Conservation (phyloP, 2,797 vertebrate genomes). For the Cossypha heuglini region DNA sequence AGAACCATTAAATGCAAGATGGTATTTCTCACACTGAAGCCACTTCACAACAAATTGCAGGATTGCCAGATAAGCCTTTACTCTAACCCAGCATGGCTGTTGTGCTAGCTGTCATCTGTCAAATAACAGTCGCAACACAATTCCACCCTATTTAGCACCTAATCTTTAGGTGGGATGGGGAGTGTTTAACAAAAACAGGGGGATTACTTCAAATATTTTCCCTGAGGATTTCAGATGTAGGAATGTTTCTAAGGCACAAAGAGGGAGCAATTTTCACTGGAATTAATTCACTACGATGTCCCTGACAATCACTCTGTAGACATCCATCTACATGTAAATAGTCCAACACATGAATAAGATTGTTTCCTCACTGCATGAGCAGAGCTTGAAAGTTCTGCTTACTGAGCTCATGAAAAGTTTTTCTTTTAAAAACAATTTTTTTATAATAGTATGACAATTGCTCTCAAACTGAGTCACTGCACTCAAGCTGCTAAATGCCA, state of each 20-base stretch:
- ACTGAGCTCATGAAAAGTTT: background rate
- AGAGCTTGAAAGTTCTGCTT: background rate
- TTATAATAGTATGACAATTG: background rate
- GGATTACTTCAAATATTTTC: conserved; percentile 28
- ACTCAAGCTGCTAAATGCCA: background rate
- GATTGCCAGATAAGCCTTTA: background rate
- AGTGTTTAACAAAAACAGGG: background rate
- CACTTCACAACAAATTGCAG: background rate
- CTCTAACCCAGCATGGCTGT: background rate
- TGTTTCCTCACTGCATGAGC: background rate
- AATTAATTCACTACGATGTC: background rate
- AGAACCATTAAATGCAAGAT: background rate
- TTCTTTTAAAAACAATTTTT: background rate
- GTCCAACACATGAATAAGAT: background rate
- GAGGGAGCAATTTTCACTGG: conserved; percentile 27
- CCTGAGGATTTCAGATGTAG: background rate
- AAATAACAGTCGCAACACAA: background rate
- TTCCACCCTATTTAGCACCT: background rate
- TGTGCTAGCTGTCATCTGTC: background rate
- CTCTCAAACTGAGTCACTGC: background rate
- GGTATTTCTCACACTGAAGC: background rate
- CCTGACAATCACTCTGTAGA: background rate
- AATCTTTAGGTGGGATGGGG: background rate
- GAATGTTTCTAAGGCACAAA: conserved; percentile 14
- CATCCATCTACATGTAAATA: background rate